A percentile compares a stretch with the other conserved stretches of the same genome.
Evolutionary conservation across 2,113 vertebrate genomes (phyloP).

Genomic region (Lonchura striata): DNA sequence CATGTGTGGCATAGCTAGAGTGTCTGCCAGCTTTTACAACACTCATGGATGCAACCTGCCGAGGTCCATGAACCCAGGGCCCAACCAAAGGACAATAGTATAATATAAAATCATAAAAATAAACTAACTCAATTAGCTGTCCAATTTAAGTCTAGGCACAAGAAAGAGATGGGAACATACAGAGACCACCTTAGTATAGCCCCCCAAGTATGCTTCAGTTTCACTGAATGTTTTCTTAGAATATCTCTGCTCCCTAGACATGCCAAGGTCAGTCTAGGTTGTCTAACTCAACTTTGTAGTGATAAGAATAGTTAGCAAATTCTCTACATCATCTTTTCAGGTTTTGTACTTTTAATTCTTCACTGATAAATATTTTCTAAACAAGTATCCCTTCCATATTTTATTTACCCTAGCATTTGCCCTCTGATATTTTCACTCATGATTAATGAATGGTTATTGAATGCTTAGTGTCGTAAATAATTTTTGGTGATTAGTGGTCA

Average conservation of each 20-base stretch:
- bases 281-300: not conserved
- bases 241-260: too few species aligned
- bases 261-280: too few species aligned
- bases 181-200: too few species aligned
- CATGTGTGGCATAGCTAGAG: rapidly evolving
- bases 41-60: not conserved
- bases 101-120: not conserved
- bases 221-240: too few species aligned
- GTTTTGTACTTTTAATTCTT: not conserved
- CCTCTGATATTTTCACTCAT: not conserved
- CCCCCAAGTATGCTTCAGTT: too few species aligned
- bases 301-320: not conserved
- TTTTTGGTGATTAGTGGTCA: not conserved
- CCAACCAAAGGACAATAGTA: not conserved
- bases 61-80: too few species aligned
- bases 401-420: not conserved
- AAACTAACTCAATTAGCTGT: not conserved
- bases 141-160: too few species aligned
- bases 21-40: not conserved
- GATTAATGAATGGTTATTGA: not conserved
- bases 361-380: not conserved
- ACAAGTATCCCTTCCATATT: not conserved
- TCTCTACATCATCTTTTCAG: not conserved
- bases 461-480: not conserved
- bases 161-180: too few species aligned